These are phyloP conservation scores for Gerris lacustris DNA, from an alignment of 2,888 invertebrate species.

Conservation along the genomic window DNA sequence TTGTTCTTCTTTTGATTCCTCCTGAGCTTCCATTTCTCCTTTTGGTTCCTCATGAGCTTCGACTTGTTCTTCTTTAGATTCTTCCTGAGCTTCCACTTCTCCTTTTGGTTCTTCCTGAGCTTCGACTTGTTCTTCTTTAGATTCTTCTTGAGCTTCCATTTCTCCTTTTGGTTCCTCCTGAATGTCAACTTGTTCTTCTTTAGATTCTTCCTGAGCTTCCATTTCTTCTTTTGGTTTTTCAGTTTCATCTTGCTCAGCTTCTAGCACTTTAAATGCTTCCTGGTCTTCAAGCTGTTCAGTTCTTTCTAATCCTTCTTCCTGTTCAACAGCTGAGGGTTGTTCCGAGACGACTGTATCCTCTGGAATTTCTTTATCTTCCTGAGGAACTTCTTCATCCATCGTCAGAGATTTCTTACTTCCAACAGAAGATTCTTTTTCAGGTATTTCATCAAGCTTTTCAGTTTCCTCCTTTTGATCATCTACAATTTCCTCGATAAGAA, in stretches of 20 bases:
- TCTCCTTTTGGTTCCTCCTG: background rate
- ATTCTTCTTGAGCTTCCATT: background rate
- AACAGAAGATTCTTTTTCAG: background rate
- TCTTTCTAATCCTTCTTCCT: background rate
- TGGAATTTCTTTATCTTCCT: background rate
- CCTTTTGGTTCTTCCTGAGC: background rate
- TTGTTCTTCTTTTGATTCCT: background rate
- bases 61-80: background rate
- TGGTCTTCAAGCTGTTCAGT: background rate
- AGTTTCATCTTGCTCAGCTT: background rate
- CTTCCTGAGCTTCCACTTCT: background rate
- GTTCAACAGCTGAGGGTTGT: background rate
- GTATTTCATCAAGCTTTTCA: background rate
- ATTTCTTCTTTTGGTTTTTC: background rate
- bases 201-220: background rate
- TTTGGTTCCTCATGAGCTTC: background rate
- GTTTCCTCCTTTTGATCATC: background rate
- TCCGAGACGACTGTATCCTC: background rate
- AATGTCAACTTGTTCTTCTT: background rate
- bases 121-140: background rate
- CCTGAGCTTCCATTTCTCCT: background rate
- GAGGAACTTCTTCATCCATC: too few relatives aligned
- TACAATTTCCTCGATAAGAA: background rate
- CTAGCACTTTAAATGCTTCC: background rate
- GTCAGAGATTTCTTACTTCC: too few relatives aligned